phyloP scores from a whole-genome alignment of 2,797 vertebrate species.

The Nyctalus aviator region DNA sequence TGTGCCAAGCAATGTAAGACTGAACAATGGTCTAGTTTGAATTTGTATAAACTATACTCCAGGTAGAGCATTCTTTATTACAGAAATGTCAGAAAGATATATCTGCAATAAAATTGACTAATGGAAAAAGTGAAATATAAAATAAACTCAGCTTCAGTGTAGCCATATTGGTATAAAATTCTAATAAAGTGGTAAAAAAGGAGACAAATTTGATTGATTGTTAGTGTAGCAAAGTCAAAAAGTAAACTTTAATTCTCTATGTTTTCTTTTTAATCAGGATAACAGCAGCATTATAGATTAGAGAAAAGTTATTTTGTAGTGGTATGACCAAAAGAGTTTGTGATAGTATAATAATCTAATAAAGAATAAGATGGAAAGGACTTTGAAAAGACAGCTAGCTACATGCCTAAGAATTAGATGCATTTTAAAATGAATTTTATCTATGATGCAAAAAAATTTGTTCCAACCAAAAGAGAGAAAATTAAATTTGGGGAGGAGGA shows the following conservation, averaged over 20 bases:
- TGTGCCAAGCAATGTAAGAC: not conserved
- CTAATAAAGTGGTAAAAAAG: constrained; percentile 55
- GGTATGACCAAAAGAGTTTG: constrained; percentile 19
- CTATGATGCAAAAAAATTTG: constrained; percentile 52
- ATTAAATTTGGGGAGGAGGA: constrained; percentile 64
- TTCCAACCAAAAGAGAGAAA: constrained; percentile 62
- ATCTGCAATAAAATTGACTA: constrained; percentile 63
- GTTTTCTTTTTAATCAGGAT: constrained; percentile 65
- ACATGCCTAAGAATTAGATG: not conserved
- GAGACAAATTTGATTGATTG: constrained; percentile 19
- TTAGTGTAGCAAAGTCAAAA: constrained; percentile 37
- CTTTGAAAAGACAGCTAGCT: constrained; percentile 53
- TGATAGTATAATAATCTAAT: constrained; percentile 60
- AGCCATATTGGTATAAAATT: constrained; percentile 25
- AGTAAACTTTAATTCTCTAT: constrained; percentile 45
- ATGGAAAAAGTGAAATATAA: constrained; percentile 46
- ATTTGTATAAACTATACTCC: constrained; percentile 50
- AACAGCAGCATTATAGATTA: constrained; percentile 18
- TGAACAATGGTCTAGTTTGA: constrained; percentile 57
- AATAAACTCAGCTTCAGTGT: constrained; percentile 13
- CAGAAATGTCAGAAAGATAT: constrained; percentile 59
- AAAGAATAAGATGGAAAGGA: constrained; percentile 51
- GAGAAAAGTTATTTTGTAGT: constrained; percentile 56
- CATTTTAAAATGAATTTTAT: constrained; percentile 64
- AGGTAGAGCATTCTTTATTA: constrained; percentile 51